Conservation (phyloP, 1,140 invertebrate genomes). For the Spodoptera frugiperda region DNA sequence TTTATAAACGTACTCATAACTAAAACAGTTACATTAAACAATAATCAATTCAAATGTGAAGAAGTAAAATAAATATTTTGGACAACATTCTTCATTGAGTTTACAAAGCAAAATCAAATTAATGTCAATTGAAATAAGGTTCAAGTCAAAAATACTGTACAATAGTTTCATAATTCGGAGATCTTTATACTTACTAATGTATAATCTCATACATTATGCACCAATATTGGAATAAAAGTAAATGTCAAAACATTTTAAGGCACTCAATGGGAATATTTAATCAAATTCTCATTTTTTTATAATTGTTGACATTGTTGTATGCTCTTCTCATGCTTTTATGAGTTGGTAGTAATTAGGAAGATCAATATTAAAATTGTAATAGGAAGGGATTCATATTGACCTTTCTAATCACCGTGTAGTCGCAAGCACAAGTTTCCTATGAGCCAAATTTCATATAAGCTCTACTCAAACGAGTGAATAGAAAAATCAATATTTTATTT, state of each 20-base stretch:
- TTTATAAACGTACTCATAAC: slow-evolving; percentile 40
- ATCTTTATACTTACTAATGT: slow-evolving; percentile 21
- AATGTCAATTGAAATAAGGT: slow-evolving; percentile 2
- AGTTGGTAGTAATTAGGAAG: no score
- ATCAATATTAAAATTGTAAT: no score
- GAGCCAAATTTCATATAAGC: no score
- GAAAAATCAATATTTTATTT: no score
- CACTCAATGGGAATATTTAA: not conserved
- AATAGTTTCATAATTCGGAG: slow-evolving; percentile 37
- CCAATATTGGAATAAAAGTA: not conserved
- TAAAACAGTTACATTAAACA: slow-evolving; percentile 38
- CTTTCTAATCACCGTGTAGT: no score
- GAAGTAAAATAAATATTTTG: slow-evolving; percentile 20
- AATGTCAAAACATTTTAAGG: slow-evolving; percentile 1
- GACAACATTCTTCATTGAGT: not conserved
- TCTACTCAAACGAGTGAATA: no score
- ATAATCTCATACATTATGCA: slow-evolving; percentile 41
- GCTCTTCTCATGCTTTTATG: no score
- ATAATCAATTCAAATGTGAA: slow-evolving; percentile 19
- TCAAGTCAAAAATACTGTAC: slow-evolving; percentile 22
- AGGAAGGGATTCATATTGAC: no score
- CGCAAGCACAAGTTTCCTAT: no score
- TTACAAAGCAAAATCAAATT: slow-evolving; percentile 12
- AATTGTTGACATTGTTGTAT: no score
- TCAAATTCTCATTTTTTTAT: no score